phyloP scores from a whole-genome alignment of 2,797 vertebrate species.

The Macrochelys suwanniensis region DNA sequence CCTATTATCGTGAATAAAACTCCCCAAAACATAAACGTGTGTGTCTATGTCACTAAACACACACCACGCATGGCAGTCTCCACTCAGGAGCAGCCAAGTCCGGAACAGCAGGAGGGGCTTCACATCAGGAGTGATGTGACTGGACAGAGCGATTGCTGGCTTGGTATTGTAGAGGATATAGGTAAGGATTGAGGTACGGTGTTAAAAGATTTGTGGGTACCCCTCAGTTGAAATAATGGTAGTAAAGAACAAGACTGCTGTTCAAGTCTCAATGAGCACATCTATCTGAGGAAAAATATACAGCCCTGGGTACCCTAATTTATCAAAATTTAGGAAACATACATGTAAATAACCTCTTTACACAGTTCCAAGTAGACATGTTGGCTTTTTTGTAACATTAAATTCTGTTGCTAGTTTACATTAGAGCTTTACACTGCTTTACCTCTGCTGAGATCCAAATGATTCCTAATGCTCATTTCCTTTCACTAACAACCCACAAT shows the following conservation, averaged over 20 bases:
- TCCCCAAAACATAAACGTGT: neutral
- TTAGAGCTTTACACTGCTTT: neutral
- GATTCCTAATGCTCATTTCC: neutral
- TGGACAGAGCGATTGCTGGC: fast-evolving
- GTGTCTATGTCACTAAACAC: neutral
- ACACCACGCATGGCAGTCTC: neutral
- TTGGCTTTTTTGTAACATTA: neutral
- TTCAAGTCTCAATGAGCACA: neutral
- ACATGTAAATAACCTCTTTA: neutral
- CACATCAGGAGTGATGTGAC: neutral
- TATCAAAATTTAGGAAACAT: neutral
- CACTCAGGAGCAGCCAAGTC: neutral
- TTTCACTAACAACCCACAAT: neutral
- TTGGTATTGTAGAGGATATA: fast-evolving
- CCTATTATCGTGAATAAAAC: fast-evolving
- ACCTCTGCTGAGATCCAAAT: neutral
- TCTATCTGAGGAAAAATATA: neutral
- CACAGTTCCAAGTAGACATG: neutral
- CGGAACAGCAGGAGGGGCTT: fast-evolving
- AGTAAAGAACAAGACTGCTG: neutral
- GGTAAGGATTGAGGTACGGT: neutral
- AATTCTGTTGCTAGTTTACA: neutral
- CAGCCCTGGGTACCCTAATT: neutral
- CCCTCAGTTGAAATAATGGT: neutral
- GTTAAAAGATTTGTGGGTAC: neutral